These are phyloP conservation scores for Lethenteron camtschaticum DNA, from an alignment of 2,113 vertebrate species.

Conservation along the genomic window DNA sequence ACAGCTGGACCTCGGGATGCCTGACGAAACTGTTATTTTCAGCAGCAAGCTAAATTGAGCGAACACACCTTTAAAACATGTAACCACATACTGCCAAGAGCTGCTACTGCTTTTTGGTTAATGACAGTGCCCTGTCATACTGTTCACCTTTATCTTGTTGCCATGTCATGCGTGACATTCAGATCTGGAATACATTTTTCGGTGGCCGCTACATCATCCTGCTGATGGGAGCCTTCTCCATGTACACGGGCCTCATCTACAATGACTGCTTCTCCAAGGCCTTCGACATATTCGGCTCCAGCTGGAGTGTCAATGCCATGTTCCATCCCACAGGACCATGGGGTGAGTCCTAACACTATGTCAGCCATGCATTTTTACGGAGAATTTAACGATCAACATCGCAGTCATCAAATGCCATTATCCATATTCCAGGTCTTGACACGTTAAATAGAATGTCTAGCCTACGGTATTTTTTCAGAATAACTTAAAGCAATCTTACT, in stretches of 20 bases:
- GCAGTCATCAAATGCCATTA: background rate
- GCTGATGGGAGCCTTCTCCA: slow-evolving; percentile 77
- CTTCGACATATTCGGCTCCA: slow-evolving; percentile 36
- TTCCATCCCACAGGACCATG: slow-evolving; percentile 37
- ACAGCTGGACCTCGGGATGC: no score
- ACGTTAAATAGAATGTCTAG: no score
- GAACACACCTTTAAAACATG: no score
- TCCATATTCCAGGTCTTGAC: background rate
- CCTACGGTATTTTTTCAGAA: no score
- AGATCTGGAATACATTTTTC: slow-evolving; percentile 84
- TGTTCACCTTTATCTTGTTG: slow-evolving; percentile 1
- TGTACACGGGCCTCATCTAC: slow-evolving; percentile 90
- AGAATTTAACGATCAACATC: background rate
- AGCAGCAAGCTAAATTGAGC: no score
- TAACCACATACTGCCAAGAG: no score
- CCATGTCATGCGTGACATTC: background rate
- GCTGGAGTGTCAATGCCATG: slow-evolving; percentile 54
- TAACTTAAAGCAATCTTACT: no score
- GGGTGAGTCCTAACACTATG: slow-evolving; percentile 26
- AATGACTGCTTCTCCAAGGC: slow-evolving; percentile 73
- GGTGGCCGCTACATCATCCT: slow-evolving; percentile 74
- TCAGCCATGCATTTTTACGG: background rate
- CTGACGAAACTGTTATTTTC: no score
- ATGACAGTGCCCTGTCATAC: background rate
- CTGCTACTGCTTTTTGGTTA: no score